Conservation (phyloP, 2,888 invertebrate species). For the Apodemia duryi region DNA sequence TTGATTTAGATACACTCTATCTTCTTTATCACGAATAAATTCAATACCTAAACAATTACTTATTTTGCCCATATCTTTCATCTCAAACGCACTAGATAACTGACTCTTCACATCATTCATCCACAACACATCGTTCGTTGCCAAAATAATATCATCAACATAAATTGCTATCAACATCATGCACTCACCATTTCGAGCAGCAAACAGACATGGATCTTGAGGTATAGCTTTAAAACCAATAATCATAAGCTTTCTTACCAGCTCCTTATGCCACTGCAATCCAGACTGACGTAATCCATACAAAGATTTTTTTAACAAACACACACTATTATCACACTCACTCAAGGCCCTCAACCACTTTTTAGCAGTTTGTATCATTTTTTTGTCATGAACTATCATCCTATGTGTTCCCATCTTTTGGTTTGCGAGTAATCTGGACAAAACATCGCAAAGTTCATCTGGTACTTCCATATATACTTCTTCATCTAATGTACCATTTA, state of each 20-base stretch:
- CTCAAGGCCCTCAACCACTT: constrained; percentile 18
- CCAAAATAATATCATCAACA: constrained; percentile 15
- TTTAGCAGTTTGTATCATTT: constrained; percentile 24
- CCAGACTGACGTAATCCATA: constrained; percentile 22
- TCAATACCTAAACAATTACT: constrained; percentile 21
- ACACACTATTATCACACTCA: constrained; percentile 23
- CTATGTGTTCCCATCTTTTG: constrained; percentile 10
- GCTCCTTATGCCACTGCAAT: constrained; percentile 28
- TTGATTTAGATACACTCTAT: constrained; percentile 20
- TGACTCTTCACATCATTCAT: constrained; percentile 16
- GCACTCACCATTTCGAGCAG: constrained; percentile 14
- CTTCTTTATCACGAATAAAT: constrained; percentile 18
- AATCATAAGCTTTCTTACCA: constrained; percentile 22
- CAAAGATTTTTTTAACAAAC: constrained; percentile 20
- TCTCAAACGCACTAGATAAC: constrained; percentile 20
- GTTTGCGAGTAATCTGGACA: constrained; percentile 12
- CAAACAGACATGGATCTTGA: constrained; percentile 23
- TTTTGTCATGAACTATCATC: constrained; percentile 15
- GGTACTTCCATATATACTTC: constrained; percentile 28
- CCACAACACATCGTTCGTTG: constrained; percentile 16
- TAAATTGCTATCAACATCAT: constrained; percentile 26
- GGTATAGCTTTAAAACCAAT: constrained; percentile 24
- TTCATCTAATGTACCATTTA: constrained; percentile 28
- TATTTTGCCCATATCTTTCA: constrained; percentile 22
- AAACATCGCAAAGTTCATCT: constrained; percentile 20